Evolutionary conservation across 1,140 invertebrate genomes (phyloP).

Genomic region (Eurytemora carolleeae): DNA sequence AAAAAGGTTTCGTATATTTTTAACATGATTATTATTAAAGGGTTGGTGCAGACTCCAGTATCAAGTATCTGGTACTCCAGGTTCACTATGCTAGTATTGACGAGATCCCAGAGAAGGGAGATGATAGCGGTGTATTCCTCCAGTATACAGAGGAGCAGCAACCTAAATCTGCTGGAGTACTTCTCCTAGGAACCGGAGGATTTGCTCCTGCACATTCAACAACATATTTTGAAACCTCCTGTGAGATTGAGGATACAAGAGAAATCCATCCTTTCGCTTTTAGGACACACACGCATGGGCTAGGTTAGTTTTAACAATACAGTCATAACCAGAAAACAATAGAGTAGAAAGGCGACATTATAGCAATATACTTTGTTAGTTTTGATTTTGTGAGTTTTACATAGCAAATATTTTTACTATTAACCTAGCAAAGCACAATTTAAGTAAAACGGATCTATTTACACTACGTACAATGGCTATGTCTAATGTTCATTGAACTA

Average conservation of each 20-base stretch:
- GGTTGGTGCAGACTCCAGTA: slow-evolving; percentile 29
- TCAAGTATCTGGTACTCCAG: slow-evolving; percentile 48
- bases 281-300: slow-evolving; percentile 71
- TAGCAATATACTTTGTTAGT: no score
- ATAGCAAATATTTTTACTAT: slow-evolving; percentile 4
- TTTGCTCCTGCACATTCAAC: slow-evolving; percentile 41
- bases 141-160: slow-evolving; percentile 49
- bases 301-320: slow-evolving; percentile 39
- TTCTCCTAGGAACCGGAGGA: slow-evolving; percentile 62
- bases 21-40: slow-evolving; percentile 23
- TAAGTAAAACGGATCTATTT: no score
- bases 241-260: slow-evolving; percentile 54
- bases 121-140: slow-evolving; percentile 58
- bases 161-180: slow-evolving; percentile 61
- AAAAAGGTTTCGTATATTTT: not conserved
- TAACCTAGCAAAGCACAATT: no score
- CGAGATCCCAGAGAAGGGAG: slow-evolving; percentile 24
- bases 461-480: no score
- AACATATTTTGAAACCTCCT: slow-evolving; percentile 73
- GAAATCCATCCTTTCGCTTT: slow-evolving; percentile 83
- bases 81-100: slow-evolving; percentile 56
- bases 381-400: not conserved
- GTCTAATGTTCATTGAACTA: no score
- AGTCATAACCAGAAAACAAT: no score
- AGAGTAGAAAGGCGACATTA: no score